These are phyloP conservation scores for Muscidifurax raptorellus DNA, from an alignment of 1,140 invertebrate species.

Conservation along the genomic window DNA sequence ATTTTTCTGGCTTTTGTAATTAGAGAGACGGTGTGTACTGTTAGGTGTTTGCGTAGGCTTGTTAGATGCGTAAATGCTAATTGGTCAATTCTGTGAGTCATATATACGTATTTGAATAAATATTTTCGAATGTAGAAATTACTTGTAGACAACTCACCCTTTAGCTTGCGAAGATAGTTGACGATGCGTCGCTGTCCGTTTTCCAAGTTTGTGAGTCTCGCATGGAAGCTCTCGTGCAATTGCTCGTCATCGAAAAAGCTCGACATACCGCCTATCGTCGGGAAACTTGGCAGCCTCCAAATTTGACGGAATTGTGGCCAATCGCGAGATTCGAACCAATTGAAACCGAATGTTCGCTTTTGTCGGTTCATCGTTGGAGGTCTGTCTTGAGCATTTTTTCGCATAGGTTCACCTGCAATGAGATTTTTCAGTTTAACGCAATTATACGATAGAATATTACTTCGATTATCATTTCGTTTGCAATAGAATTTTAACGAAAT, in stretches of 20 bases:
- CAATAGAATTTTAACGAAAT: too few species aligned
- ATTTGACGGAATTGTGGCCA: conserved; percentile 9
- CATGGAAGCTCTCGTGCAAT: not conserved
- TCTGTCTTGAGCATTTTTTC: not conserved
- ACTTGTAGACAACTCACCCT: not conserved
- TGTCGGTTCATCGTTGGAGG: not conserved
- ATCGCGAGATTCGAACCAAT: not conserved
- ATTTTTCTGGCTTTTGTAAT: not conserved
- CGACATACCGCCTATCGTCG: not conserved
- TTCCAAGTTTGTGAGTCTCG: conserved; percentile 13
- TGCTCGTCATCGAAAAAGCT: not conserved
- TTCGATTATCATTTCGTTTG: too few species aligned
- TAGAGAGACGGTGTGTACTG: not conserved
- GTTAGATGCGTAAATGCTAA: not conserved
- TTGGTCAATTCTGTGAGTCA: not conserved
- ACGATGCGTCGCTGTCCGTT: conserved; percentile 28
- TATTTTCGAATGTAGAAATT: too few species aligned
- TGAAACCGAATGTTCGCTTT: conserved; percentile 5
- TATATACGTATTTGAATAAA: too few species aligned
- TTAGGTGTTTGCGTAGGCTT: not conserved
- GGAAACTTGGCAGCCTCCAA: not conserved
- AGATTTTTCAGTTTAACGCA: not conserved
- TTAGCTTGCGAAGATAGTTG: not conserved
- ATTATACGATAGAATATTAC: too few species aligned
- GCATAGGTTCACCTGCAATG: not conserved